These are phyloP conservation scores for Cerastoderma edule DNA, from an alignment of 2,888 invertebrate species.

Conservation along the genomic window DNA sequence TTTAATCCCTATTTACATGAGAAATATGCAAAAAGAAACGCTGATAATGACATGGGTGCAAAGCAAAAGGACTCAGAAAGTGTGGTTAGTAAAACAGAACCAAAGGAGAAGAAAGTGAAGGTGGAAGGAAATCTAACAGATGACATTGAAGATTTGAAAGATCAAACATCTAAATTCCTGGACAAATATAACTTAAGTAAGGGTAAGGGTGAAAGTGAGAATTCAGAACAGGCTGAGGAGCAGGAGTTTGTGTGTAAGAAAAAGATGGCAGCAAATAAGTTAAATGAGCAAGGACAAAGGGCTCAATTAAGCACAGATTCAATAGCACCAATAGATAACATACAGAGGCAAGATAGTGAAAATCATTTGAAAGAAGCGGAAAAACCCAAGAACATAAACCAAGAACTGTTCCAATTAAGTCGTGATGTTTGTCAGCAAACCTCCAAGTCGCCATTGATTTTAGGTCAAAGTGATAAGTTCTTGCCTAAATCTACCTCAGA, in stretches of 20 bases:
- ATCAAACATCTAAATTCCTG: conserved; percentile 49
- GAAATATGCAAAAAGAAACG: conserved; percentile 9
- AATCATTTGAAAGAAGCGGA: conserved; percentile 13
- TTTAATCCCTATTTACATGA: conserved; percentile 27
- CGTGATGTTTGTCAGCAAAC: conserved; percentile 56
- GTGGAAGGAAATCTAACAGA: conserved; percentile 28
- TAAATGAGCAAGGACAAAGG: conserved; percentile 17
- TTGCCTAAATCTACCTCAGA: conserved; percentile 26
- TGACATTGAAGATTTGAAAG: conserved; percentile 50
- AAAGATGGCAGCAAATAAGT: conserved; percentile 36
- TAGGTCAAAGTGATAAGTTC: conserved; percentile 23
- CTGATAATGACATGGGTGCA: background rate
- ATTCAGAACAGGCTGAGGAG: background rate
- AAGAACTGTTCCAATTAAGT: conserved; percentile 55
- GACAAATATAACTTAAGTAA: conserved; percentile 43
- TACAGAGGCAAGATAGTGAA: background rate
- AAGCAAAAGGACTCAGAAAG: background rate
- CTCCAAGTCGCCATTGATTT: conserved; percentile 27
- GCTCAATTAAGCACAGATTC: background rate
- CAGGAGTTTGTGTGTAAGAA: conserved; percentile 40
- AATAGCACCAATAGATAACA: background rate
- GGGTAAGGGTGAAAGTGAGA: background rate
- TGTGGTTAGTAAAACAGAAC: conserved; percentile 31
- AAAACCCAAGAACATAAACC: conserved; percentile 48
- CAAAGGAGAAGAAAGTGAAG: conserved; percentile 48